Evolutionary conservation across 2,113 vertebrate species (phyloP).

Genomic region (Jaculus jaculus): DNA sequence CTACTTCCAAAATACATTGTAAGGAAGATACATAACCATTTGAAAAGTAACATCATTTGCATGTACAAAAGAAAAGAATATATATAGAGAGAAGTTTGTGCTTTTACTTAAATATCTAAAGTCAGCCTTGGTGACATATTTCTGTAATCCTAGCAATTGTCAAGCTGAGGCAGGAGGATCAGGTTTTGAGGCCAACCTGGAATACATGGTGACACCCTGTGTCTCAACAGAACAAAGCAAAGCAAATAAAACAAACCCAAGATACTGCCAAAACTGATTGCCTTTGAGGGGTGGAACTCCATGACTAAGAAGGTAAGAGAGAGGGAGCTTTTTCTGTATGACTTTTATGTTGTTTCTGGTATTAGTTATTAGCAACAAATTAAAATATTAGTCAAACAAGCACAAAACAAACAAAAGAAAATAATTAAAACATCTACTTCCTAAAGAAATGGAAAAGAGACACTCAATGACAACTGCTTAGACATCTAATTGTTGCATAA

Average conservation of each 20-base stretch:
- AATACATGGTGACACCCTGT: neutral
- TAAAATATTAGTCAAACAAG: neutral
- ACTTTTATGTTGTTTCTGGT: neutral
- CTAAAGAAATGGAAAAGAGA: slow-evolving; percentile 32
- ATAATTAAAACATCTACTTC: neutral
- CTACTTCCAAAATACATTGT: neutral
- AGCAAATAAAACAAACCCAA: neutral
- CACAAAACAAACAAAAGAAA: neutral
- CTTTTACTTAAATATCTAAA: neutral
- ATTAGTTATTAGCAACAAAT: neutral
- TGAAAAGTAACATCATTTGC: neutral
- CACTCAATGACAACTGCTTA: neutral
- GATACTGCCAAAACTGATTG: neutral
- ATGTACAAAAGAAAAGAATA: neutral
- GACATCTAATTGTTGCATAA: neutral
- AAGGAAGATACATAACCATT: neutral
- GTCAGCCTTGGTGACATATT: neutral
- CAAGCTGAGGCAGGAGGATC: neutral
- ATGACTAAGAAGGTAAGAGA: neutral
- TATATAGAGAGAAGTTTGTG: neutral
- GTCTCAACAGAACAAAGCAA: neutral
- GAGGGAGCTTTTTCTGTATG: neutral
- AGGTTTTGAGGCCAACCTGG: too few relatives aligned
- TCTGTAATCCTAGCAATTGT: neutral
- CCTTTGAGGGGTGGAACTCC: neutral